These are phyloP conservation scores for Ciconia stormi DNA, from an alignment of 2,113 vertebrate species.

Conservation along the genomic window DNA sequence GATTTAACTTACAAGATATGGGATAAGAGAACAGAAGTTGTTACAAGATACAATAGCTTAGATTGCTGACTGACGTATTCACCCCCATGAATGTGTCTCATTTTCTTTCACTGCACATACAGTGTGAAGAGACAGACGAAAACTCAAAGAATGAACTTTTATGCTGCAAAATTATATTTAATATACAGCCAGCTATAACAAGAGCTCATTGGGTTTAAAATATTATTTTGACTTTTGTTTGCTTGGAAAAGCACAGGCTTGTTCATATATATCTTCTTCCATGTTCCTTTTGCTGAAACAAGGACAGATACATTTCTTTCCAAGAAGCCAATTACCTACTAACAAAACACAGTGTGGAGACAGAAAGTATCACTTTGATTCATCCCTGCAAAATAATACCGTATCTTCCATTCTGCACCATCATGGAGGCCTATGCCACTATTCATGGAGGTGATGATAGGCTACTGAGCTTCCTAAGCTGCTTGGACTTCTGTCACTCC, in stretches of 20 bases:
- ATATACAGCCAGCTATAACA: not conserved
- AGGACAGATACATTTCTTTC: not conserved
- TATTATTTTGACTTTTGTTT: not conserved
- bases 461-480: conserved; percentile 5
- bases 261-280: not conserved
- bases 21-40: not conserved
- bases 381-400: conserved; percentile 8
- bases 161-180: not conserved
- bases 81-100: not conserved
- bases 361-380: not conserved
- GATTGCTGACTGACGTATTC: not conserved
- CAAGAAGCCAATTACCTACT: not conserved
- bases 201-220: not conserved
- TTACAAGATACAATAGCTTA: not conserved
- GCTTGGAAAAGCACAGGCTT: not conserved
- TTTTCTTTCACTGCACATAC: not conserved
- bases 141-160: not conserved
- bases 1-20: not conserved
- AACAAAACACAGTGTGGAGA: not conserved
- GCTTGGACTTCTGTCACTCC: not conserved
- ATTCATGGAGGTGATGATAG: conserved; percentile 20
- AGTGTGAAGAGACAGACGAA: not conserved
- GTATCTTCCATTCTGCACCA: not conserved
- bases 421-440: not conserved
- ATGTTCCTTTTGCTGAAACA: not conserved